Evolutionary conservation across 1,140 invertebrate genomes (phyloP).

Genomic region (Holotrichia oblita): DNA sequence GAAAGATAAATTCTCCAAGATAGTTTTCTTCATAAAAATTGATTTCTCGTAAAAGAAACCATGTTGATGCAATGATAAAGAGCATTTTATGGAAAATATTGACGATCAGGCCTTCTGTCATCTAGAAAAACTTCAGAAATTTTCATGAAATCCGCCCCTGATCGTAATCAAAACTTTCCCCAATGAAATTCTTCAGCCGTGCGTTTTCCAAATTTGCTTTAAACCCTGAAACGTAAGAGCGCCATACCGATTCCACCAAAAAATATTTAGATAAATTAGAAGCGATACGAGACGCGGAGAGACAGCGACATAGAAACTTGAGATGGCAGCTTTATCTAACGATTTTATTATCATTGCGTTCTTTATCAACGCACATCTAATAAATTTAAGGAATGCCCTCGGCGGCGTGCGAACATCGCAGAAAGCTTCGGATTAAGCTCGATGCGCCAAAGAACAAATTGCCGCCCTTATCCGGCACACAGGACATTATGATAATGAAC

Average conservation of each 20-base stretch:
- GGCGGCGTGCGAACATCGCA: conserved; percentile 14
- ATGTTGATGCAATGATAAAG: too few species aligned
- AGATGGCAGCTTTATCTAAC: not conserved
- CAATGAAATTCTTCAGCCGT: not conserved
- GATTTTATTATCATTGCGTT: conserved; percentile 34
- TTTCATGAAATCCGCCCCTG: too few species aligned
- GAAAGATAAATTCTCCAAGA: too few species aligned
- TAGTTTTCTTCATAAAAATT: too few species aligned
- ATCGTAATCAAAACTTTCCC: not conserved
- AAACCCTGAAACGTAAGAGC: not conserved
- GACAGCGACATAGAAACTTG: not conserved
- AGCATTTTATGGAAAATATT: too few species aligned
- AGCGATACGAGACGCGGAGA: not conserved
- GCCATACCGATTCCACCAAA: not conserved
- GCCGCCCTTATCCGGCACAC: conserved; percentile 2
- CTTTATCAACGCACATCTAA: conserved; percentile 23
- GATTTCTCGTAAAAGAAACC: too few species aligned
- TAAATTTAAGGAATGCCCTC: conserved; percentile 17
- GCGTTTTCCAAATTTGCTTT: not conserved
- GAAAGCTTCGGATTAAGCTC: conserved; percentile 19
- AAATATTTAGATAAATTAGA: conserved; percentile 36
- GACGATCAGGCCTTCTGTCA: too few species aligned
- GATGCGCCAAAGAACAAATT: conserved; percentile 22
- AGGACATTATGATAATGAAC: conserved; percentile 19
- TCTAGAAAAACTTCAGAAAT: too few species aligned